These are phyloP conservation scores for Chlorodrepanis virens DNA, from an alignment of 2,113 vertebrate genomes.

Conservation along the genomic window DNA sequence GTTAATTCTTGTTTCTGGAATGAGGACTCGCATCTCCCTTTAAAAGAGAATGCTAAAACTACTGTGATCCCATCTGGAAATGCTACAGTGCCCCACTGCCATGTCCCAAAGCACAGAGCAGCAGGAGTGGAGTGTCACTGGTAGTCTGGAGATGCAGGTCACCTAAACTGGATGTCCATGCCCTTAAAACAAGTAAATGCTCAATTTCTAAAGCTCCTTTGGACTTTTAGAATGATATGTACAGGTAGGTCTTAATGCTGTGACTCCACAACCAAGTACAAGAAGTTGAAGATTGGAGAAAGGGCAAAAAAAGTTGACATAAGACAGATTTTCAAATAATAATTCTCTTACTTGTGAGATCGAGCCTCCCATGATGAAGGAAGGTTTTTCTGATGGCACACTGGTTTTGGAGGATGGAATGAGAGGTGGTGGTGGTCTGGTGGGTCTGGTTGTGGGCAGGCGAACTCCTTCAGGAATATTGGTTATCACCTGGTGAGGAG, in stretches of 20 bases:
- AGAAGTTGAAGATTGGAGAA: neutral
- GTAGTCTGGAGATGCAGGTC: neutral
- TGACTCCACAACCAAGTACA: accelerated
- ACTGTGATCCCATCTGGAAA: neutral
- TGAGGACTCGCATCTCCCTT: neutral
- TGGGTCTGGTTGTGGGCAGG: slow-evolving; percentile 87
- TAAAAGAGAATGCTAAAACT: neutral
- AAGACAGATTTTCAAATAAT: neutral
- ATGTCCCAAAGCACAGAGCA: neutral
- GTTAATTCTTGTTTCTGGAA: neutral
- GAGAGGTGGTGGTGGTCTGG: slow-evolving; percentile 93
- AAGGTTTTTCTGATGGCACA: slow-evolving; percentile 89
- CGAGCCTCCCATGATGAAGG: slow-evolving; percentile 96
- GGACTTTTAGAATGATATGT: neutral
- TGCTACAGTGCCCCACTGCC: neutral
- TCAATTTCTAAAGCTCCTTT: neutral
- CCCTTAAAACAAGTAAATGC: neutral
- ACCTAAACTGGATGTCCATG: neutral
- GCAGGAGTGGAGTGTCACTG: neutral
- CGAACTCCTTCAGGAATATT: slow-evolving; percentile 87
- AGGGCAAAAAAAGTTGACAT: neutral
- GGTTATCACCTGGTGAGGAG: slow-evolving; percentile 90
- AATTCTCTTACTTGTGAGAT: slow-evolving; percentile 88
- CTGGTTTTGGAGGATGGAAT: slow-evolving; percentile 98
- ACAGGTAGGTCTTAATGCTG: neutral